phyloP scores from a whole-genome alignment of 2,888 invertebrate genomes.

The Tenthredo livida region DNA sequence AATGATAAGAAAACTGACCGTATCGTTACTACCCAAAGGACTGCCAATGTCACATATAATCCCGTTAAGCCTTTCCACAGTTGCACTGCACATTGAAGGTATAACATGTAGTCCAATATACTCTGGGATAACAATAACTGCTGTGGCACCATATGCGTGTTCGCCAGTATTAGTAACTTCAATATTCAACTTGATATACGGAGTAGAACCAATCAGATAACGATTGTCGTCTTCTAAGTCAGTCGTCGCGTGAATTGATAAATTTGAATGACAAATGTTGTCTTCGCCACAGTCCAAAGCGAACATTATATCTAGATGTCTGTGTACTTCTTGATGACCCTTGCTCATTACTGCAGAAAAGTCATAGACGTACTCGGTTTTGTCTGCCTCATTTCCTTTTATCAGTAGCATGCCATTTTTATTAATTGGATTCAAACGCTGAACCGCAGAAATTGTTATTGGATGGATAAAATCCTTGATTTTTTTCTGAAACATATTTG shows the following conservation, averaged over 20 bases:
- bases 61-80: constrained; percentile 59
- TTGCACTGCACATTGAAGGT: constrained; percentile 57
- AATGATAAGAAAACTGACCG: constrained; percentile 43
- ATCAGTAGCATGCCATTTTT: constrained; percentile 57
- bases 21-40: constrained; percentile 65
- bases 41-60: constrained; percentile 70
- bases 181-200: constrained; percentile 68
- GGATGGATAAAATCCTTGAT: constrained; percentile 68
- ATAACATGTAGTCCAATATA: constrained; percentile 58
- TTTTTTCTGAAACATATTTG: constrained; percentile 61
- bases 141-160: constrained; percentile 61
- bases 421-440: constrained; percentile 57
- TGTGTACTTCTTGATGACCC: constrained; percentile 61
- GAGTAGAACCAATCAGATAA: constrained; percentile 73
- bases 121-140: constrained; percentile 58
- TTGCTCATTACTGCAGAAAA: constrained; percentile 66
- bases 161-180: constrained; percentile 59
- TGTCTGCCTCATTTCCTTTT: constrained; percentile 22
- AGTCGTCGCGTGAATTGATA: constrained; percentile 61
- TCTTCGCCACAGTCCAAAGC: constrained; percentile 70
- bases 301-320: constrained; percentile 67
- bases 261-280: constrained; percentile 67
- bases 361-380: constrained; percentile 65
- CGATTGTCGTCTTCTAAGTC: constrained; percentile 57
- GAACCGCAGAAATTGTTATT: constrained; percentile 62